Evolutionary conservation across 2,888 invertebrate genomes (phyloP), one percentile per base, ranked within the genome.

Genomic region (Amblyjoppa proteus): DNA sequence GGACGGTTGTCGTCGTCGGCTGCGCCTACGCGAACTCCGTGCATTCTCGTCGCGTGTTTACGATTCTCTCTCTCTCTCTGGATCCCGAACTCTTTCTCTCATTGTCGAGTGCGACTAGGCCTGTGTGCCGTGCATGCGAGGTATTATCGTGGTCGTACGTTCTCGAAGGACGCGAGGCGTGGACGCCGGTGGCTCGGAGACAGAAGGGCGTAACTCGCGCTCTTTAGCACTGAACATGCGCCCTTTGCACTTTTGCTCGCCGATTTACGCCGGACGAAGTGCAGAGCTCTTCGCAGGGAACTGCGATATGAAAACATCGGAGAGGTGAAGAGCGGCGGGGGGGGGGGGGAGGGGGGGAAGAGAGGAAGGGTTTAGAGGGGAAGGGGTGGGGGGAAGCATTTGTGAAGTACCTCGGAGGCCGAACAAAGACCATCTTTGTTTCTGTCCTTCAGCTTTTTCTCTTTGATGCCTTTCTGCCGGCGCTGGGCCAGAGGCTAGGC

Each of bases 341-440:
- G 7, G 1, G 5, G 34, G 20, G 66, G 5, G 7, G 3, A 16
- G 34, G 51, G 1, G 58, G 16, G 31, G 66, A 2, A 3, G 3
- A 16, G 34, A 38, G 2, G 58, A 25, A 28, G 58, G 56, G 20
- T 25, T 20, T 1, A 9, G 20, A 53, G n/a, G 7, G 20, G 25
- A 20, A 56, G 25, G 3, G 25, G 56, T 20, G 53, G 56, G 56
- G 7, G 25, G 58, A 25, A 58, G 38, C 76, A 68, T 66, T 70
- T 73, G 71, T 81, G 68, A 81, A 83, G 82, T 74, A 69, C 79
- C 77, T 51, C 68, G 13, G 49, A 56, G 49, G 75, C 53, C 75
- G 85, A 88, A 88, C 87, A 88, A 86, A 86, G 76, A 28, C 76
- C 73, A 71, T 64, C 71, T 87, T 83, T 77, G 38, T 56, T 77